Percentiles rank a stretch among this genome's conserved stretches.
phyloP scores from a whole-genome alignment of 2,113 vertebrate species.

The Apaloderma vittatum region DNA sequence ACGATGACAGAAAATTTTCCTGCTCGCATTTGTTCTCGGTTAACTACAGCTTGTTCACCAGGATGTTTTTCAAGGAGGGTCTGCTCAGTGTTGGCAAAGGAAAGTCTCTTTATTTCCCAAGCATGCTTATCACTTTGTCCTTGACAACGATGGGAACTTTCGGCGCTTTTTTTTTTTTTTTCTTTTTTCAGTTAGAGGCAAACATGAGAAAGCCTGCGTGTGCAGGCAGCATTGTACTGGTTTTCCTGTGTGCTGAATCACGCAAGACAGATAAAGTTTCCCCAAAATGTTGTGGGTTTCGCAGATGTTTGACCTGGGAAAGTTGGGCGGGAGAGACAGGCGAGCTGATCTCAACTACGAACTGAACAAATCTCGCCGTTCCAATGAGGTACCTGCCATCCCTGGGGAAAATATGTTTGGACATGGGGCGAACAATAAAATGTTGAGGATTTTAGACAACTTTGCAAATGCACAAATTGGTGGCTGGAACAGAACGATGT shows the following conservation, averaged over 20 bases:
- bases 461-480: rapidly evolving
- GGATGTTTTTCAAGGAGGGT: conserved; percentile 70
- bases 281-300: background rate
- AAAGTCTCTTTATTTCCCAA: conserved; percentile 61
- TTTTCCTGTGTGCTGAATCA: conserved; percentile 49
- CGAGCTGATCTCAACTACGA: background rate
- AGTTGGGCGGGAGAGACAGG: background rate
- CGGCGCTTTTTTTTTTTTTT: background rate
- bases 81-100: conserved; percentile 61
- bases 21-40: conserved; percentile 36
- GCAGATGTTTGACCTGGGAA: conserved; percentile 41
- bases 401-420: background rate
- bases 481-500: background rate
- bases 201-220: conserved; percentile 32
- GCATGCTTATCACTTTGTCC: conserved; percentile 66
- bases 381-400: background rate
- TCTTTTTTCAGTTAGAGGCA: background rate
- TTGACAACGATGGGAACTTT: conserved; percentile 63
- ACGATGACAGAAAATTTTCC: conserved; percentile 40
- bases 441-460: background rate
- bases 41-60: conserved; percentile 46
- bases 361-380: background rate
- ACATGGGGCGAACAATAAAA: background rate
- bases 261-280: conserved; percentile 25
- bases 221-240: conserved; percentile 29